Evolutionary conservation across 2,888 invertebrate genomes (phyloP), one percentile per base, ranked within the genome.

Genomic region (Apamea monoglypha): DNA sequence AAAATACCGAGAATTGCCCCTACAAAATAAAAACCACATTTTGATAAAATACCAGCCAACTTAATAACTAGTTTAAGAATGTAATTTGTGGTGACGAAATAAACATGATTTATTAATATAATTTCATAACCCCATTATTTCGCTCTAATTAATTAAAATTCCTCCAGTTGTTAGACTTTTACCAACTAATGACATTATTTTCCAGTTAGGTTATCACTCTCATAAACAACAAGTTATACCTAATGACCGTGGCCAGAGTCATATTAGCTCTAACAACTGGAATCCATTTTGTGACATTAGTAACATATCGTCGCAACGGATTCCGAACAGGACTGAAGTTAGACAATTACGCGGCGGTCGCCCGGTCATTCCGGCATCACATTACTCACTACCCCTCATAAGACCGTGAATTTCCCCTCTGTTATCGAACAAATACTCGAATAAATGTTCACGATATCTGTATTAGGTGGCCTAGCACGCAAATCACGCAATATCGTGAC

Each of bases 321-420:
- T 73, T 78, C 68, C 44, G 74, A 69, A 79, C 69, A 63, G 70
- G 14, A 63, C 70, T 50, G 68, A 78, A 85, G 84, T 87, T 80
- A 64, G 64, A 80, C 80, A 83, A 80, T 87, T 81, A 85, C 70
- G 67, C 25, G 59, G 78, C 77, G 87, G 80, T 76, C 78, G 76
- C 75, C 40, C 74, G 84, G 87, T 67, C 87, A 83, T 80, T 87
- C 74, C 74, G 64, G 75, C 76, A 40, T 74, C 76, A 61, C 64
- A 80, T 85, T 86, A 86, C 70, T 85, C 76, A 86, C 74, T 56
- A 69, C 47, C 74, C 82, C 64, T 74, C 86, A 68, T 82, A 74
- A 70, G 66, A 74, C 61, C 56, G 47, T 50, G 63, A 74, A 74
- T 74, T 76, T 74, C 73, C n/a, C 70, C 67, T 81, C 66, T 61